Evolutionary conservation across 2,888 invertebrate species (phyloP), one percentile per base, ranked within the genome.

Genomic region (Ichneumon xanthorius): DNA sequence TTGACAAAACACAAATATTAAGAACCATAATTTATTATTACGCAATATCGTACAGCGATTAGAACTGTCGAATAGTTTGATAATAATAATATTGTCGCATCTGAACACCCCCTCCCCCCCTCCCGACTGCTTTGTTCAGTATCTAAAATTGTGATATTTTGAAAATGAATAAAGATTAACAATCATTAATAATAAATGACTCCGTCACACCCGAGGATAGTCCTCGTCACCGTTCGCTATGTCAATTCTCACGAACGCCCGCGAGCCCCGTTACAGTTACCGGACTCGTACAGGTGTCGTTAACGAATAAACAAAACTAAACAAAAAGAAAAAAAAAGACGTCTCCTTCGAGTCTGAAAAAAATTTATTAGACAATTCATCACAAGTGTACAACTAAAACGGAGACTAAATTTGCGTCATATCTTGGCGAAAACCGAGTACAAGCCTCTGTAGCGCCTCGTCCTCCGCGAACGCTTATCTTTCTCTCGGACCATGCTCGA

Each of bases 141-240:
- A 80, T 79, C 50, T 61, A 68, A 80, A 67, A 82, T 84, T 86
- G 86, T 87, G 86, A 87, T 87, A 87, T 87, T 84, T 86, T 86
- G 71, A 63, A 70, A 87, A 79, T 85, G 65, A 80, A 85, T 86
- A 83, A 87, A 85, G 72, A 78, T 72, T 70, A 82, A 65, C 45
- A 81, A 77, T 67, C 48, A n/a, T 68, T 80, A 70, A 82, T 48
- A 53, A 71, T 33, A 63, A 33, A 63, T 33, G 45, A 70, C 45
- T 61, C 26, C 33, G 30, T 16, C 33, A 53, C 33, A 16, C 40
- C 11, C 63, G 48, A 7, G 37, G 26, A 1, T 9, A 2, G 1
- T 55, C 22, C 55, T 11, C 9, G 9, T 26, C 9, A 14, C 4
- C 26, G 26, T 4, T 58, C 9, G 14, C 26, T 26, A 1, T 1